Percentiles rank a stretch among this genome's conserved stretches.
phyloP scores from a whole-genome alignment of 2,113 vertebrate species.

The Motacilla alba region DNA sequence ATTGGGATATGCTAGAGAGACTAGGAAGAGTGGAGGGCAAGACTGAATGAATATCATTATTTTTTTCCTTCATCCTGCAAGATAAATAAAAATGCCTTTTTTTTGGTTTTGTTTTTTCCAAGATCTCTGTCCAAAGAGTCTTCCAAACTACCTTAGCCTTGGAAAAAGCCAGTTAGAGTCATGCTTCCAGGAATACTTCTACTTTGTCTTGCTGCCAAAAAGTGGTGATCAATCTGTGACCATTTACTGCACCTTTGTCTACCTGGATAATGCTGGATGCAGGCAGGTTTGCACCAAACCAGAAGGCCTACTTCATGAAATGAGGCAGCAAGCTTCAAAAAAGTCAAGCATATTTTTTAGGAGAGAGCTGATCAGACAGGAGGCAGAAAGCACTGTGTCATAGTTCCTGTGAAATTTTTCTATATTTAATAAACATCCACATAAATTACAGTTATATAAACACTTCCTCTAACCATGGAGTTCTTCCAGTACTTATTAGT shows the following conservation, averaged over 20 bases:
- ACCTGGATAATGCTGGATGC: neutral
- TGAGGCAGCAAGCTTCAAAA: neutral
- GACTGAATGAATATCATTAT: neutral
- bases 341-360: neutral
- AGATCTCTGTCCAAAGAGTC: neutral
- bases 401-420: slow-evolving; percentile 23
- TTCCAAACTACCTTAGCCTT: neutral
- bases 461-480: neutral
- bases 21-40: neutral
- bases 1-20: neutral
- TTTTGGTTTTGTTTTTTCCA: neutral
- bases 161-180: neutral
- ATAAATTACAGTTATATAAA: slow-evolving; percentile 45
- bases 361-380: neutral
- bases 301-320: neutral
- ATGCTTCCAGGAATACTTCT: neutral
- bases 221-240: neutral
- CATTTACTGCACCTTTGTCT: neutral
- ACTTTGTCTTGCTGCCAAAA: neutral
- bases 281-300: neutral
- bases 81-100: neutral
- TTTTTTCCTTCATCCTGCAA: neutral
- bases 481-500: slow-evolving; percentile 18
- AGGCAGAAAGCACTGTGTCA: slow-evolving; percentile 23
- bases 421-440: slow-evolving; percentile 31